Base-by-base conservation (phyloP, 2,113 vertebrate genomes). In the Mastomys coucha region DNA sequence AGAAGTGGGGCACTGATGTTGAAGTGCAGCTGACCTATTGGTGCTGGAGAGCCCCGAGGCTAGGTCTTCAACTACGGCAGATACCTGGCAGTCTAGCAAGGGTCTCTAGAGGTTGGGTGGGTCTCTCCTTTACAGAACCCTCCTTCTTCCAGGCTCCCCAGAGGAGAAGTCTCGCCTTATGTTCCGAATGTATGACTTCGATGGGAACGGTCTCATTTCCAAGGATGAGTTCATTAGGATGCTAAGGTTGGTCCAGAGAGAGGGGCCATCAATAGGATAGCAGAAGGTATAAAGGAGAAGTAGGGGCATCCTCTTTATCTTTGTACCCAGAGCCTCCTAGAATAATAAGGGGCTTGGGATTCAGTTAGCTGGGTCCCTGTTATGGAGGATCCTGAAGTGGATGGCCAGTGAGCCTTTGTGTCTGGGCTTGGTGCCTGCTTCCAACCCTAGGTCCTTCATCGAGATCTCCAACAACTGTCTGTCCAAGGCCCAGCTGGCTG, bases 401-500 rank as follows among this genome's bases (percentile, higher is more conserved):
- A 28, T 60, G 28, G 65, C 39, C 33, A n/a, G 49, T 20, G 19
- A 86, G n/a, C 39, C 42, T 39, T 36, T 63, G 36, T 84, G n/a
- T 89, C 80, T 81, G 53, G n/a, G 26, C 42, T 73, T 91, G 42
- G 95, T 22, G 51, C 53, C 12, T 4, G 42, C 20, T 1, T 53
- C 58, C 6, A 16, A 92, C n/a, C 70, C 94, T 98, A 99, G 99
- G 98, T 99, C 99, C 95, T 99, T 99, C 98, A 99, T 99, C 0
- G 99, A 99, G 97, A 99, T 99, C 98, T 99, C 99, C 90, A 99
- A 99, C 63, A 99, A 99, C 77, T 99, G 99, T 86, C 98, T 99
- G 95, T 98, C 99, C 26, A 99, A 99, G 97, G 98, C 98, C 1
- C 99, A 99, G 98, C 99, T 99, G 1, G 99, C 99, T 2, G 98